A percentile compares a stretch with the other conserved stretches of the same genome.
Conservation (phyloP, 2,797 vertebrate species). For the Cryptoprocta ferox region DNA sequence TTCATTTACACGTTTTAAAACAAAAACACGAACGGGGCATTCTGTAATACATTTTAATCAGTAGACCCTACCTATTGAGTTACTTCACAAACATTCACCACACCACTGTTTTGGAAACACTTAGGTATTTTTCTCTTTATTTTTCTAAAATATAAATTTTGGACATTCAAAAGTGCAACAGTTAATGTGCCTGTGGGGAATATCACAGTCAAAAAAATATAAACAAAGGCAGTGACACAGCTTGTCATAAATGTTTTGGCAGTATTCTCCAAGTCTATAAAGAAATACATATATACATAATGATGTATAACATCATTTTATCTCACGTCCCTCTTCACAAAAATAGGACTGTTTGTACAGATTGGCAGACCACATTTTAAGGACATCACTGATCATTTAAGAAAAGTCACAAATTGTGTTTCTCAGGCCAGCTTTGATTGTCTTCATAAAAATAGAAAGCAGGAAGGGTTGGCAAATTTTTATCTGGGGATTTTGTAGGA, state of each 20-base stretch:
- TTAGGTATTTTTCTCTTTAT: slow-evolving; percentile 87
- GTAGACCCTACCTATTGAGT: slow-evolving; percentile 72
- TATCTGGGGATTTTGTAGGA: slow-evolving; percentile 82
- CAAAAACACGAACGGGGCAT: slow-evolving; percentile 83
- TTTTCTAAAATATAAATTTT: slow-evolving; percentile 92
- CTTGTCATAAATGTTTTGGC: slow-evolving; percentile 91
- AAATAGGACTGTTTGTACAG: slow-evolving; percentile 89
- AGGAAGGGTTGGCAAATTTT: slow-evolving; percentile 76
- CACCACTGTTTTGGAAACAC: slow-evolving; percentile 85
- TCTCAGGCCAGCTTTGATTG: slow-evolving; percentile 86
- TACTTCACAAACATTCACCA: slow-evolving; percentile 85
- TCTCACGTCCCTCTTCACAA: slow-evolving; percentile 89
- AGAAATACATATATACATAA: slow-evolving; percentile 93
- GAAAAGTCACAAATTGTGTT: slow-evolving; percentile 84
- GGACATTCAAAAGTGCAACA: slow-evolving; percentile 97
- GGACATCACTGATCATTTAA: slow-evolving; percentile 83
- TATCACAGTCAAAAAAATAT: slow-evolving; percentile 94
- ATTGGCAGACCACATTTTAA: slow-evolving; percentile 86
- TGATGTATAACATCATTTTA: slow-evolving; percentile 96
- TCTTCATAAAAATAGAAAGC: slow-evolving; percentile 81
- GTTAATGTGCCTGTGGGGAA: slow-evolving; percentile 93
- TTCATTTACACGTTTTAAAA: slow-evolving; percentile 93
- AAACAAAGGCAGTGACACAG: slow-evolving; percentile 96
- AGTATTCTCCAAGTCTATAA: slow-evolving; percentile 91
- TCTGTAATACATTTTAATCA: slow-evolving; percentile 81